Evolutionary conservation across 1,140 invertebrate species (phyloP), one percentile per base, ranked within the genome.

Genomic region (Bombus confusus): DNA sequence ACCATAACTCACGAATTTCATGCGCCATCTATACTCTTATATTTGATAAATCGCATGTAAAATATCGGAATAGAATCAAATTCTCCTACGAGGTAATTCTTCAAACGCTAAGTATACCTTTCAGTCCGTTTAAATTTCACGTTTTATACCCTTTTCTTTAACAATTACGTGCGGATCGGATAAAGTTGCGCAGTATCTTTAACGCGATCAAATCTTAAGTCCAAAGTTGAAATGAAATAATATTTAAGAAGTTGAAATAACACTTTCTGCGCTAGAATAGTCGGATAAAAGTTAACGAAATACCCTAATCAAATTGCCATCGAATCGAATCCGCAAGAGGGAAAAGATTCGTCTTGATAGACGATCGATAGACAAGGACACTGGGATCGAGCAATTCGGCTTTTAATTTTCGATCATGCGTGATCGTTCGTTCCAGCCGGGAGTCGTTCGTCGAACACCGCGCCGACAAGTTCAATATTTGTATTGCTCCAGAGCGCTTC

Each of bases 391-490:
- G 1, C 62, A 28, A 47, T 59, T 86, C n/a, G 9, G 34, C 28
- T n/a, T n/a, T 43, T 57, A 41, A 79, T 69, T 75, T 5, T 13
- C 18, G 57, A 76, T 52, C 34, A 3, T 52, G 22, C 22, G 68
- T 22, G 72, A 74, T 72, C 34, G 64, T 52, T 80, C 59, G 87
- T 87, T 68, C 3, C 13, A 79, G 80, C 81, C 87, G 34, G 80
- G 73, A 89, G 90, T 91, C 88, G 89, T 92, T 92, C 91, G 90
- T 91, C 87, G 85, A 92, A 91, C 76, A 85, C 64, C 77, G 84
- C 78, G 80, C 87, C 89, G 80, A 82, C 84, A 88, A 86, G 78
- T 88, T 89, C 90, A 92, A 93, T 92, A 92, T 93, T 93, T 93
- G 92, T 87, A 79, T 73, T 89, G 85, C 88, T 86, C 87, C 68